Conservation (phyloP, 2,888 invertebrate species). For the Protophormia terraenovae region DNA sequence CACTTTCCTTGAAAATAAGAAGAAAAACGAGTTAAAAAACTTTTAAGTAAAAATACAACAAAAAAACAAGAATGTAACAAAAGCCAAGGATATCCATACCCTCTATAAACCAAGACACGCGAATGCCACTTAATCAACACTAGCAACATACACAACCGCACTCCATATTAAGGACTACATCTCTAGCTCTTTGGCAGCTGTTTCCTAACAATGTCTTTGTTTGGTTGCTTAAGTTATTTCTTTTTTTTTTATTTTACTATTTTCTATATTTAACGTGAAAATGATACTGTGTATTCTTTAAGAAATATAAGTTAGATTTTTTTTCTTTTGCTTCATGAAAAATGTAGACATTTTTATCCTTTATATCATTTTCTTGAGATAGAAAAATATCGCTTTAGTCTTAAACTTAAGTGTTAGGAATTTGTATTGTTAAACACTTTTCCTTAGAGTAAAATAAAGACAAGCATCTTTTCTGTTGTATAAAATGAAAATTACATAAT, state of each 20-base stretch:
- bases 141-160: not conserved
- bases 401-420: conserved; percentile 52
- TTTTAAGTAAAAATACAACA: not conserved
- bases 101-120: conserved; percentile 1
- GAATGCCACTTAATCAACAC: conserved; percentile 63
- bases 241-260: not conserved
- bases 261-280: conserved; percentile 18
- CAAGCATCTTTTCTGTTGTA: conserved; percentile 28
- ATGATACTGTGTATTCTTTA: not conserved
- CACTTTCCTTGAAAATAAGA: conserved; percentile 23
- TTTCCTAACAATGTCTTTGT: conserved; percentile 31
- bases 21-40: not conserved
- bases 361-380: conserved; percentile 3
- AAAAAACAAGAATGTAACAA: conserved; percentile 16
- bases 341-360: conserved; percentile 36
- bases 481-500: conserved; percentile 47
- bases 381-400: not conserved
- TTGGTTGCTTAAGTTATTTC: conserved; percentile 31
- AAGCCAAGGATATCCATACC: not conserved
- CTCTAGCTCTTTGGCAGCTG: conserved; percentile 44
- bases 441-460: conserved; percentile 34
- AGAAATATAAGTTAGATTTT: conserved; percentile 17
- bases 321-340: no score
- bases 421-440: conserved; percentile 34
- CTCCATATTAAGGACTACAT: not conserved